Evolutionary conservation across 2,888 invertebrate genomes (phyloP).

Genomic region (Acleris emargana): DNA sequence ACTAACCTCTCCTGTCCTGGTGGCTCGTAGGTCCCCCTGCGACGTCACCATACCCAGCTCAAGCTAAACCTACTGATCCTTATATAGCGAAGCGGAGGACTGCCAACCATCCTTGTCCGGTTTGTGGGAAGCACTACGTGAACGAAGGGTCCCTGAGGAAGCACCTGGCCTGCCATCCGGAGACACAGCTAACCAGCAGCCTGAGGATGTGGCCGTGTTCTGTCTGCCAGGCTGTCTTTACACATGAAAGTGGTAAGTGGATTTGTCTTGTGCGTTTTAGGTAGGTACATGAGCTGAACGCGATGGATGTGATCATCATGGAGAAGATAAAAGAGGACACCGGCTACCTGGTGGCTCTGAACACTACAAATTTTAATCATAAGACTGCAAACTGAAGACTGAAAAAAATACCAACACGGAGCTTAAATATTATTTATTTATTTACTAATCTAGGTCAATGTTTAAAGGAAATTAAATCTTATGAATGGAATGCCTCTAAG

Average conservation of each 20-base stretch:
- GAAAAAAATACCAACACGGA: too few relatives aligned
- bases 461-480: too few relatives aligned
- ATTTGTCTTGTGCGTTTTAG: not conserved
- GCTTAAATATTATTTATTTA: too few relatives aligned
- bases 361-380: too few relatives aligned
- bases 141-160: conserved; percentile 96
- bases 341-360: too few relatives aligned
- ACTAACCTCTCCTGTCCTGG: conserved; percentile 81
- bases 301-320: not conserved
- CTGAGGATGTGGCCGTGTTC: conserved; percentile 98
- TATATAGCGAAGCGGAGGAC: conserved; percentile 97
- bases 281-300: not conserved
- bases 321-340: too few relatives aligned
- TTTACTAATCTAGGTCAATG: too few relatives aligned
- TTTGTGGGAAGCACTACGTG: conserved; percentile 97
- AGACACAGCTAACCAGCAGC: conserved; percentile 93
- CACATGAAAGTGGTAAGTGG: conserved; percentile 94
- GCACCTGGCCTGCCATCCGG: conserved; percentile 96
- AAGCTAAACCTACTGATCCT: conserved; percentile 87
- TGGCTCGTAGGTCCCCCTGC: conserved; percentile 84
- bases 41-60: conserved; percentile 84
- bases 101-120: conserved; percentile 97
- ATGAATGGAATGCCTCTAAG: too few relatives aligned
- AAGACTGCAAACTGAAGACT: too few relatives aligned
- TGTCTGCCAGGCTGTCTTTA: conserved; percentile 97